phyloP scores from a whole-genome alignment of 2,113 vertebrate species.

The Chamaea fasciata region DNA sequence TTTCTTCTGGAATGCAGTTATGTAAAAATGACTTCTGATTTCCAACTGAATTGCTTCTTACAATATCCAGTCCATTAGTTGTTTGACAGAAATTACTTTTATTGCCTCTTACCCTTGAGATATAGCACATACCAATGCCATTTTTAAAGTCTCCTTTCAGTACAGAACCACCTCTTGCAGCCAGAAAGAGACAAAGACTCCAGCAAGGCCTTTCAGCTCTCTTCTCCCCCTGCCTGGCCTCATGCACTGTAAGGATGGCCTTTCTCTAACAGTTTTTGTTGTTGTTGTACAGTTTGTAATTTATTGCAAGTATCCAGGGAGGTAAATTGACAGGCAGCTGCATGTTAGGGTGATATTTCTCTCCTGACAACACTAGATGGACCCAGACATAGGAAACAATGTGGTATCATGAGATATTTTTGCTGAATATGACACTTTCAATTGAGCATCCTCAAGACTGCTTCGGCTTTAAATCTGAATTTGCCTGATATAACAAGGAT shows the following conservation, averaged over 20 bases:
- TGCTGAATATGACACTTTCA: conserved; percentile 16
- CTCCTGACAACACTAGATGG: background rate
- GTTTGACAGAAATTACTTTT: background rate
- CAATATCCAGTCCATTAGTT: conserved; percentile 20
- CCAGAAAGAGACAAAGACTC: background rate
- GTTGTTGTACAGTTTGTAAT: background rate
- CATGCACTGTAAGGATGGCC: rapidly evolving
- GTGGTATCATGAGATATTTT: background rate
- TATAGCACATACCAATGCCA: rapidly evolving
- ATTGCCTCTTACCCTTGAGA: background rate
- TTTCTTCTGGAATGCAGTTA: background rate
- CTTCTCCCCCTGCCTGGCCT: background rate
- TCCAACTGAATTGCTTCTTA: background rate
- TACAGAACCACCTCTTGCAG: background rate
- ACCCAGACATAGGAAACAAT: background rate
- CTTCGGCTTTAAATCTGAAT: conserved; percentile 27
- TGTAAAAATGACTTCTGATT: background rate
- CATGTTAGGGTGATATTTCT: background rate
- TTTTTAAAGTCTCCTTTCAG: background rate
- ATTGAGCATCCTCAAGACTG: background rate
- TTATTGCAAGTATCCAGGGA: background rate
- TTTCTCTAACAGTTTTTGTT: background rate
- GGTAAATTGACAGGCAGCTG: background rate
- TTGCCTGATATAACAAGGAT: conserved; percentile 12
- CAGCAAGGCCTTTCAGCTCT: background rate